Base-by-base conservation (phyloP, 92 coral and sea anemone species). In the Metridium senile region DNA sequence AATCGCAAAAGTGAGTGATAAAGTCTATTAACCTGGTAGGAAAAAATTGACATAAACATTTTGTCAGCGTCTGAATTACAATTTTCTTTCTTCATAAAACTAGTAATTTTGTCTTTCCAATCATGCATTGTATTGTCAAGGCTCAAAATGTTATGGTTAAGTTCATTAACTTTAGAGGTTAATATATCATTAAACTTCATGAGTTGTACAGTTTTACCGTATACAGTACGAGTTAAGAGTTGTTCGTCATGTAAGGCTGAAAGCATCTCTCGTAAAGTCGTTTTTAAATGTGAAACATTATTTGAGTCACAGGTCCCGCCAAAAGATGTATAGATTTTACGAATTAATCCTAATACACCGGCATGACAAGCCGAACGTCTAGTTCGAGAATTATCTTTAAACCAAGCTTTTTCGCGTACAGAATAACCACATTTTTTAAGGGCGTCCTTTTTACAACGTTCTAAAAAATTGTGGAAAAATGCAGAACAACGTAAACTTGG, bases 361-460 rank as follows among this genome's bases (percentile, higher is more conserved):
- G 82, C 82, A 26, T 77, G 53, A 8, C 75, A 77, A 0, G 76
- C 0, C 1, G 76, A 43, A 16, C 82, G 65, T 6, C 23, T 59
- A 27, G 57, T 23, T 1, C 70, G 58, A n/a, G 9, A 2, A 39
- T 39, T 6, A 33, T 4, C 26, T 4, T 9, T 19, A 3, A 79
- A 33, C 84, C 84, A 79, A 31, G 8, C 47, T 57, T 17, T 33
- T 57, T 70, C 77, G 33, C 68, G 27, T 0, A 58, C 22, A 9
- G 54, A 64, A 20, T 39, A 56, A 1, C 10, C n/a, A 34, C 77
- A 79, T 17, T 57, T 51, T 49, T 31, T 22, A 0, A 64, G 51
- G 1, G 79, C 85, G 71, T 64, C 71, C 1, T 0, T 26, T 62
- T 81, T 72, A n/a, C 85, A 81, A 61, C 61, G 72, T 43, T 33